Base-by-base conservation (phyloP, 2,113 vertebrate species). In the Cyprinus carpio region DNA sequence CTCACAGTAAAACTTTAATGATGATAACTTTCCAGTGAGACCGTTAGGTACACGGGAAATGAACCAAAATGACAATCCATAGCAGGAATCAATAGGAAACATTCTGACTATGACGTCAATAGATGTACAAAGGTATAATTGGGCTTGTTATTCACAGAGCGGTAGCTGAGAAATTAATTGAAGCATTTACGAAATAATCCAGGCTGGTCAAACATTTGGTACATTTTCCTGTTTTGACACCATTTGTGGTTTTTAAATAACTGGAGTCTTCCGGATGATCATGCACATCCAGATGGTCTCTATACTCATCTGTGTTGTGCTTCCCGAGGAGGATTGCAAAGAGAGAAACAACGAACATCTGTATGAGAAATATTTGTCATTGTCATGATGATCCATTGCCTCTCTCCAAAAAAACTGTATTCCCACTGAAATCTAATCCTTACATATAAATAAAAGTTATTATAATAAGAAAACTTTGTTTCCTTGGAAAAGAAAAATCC, bases 81-180 rank as follows among this genome's bases (percentile, higher is more conserved):
- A 51, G 78, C 25, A 83, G 49, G 8, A 49, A 82, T 31, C 31
- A 67, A 75, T 31, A 67, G 67, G 12, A 62, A 60, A 27, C 78
- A 82, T 69, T 51, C 43, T 77, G 60, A 43, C 60, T 58, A 37
- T 82, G 85, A 82, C n/a, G 18, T 86, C 85, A 75, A 9, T 72
- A 77, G 56, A 49, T 82, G 85, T 76, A 34, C 13, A 51, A 46
- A 27, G 43, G 23, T 81, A 27, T 86, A 77, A 56, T 43, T 67
- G 81, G 40, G 27, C 15, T 82, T 34, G 29, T 76, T 46, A 76
- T 40, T 54, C 46, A 85, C 62, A 56, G 46, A 78, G 23, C 10
- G 4, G 29, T 67, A 64, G n/a, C 80, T 77, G 85, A 71, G 34
- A 27, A 56, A 78, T 72, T 72, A 87, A 87, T 72, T 78, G 46